Evolutionary conservation across 2,888 invertebrate species (phyloP).

Genomic region (Baccha elongata): DNA sequence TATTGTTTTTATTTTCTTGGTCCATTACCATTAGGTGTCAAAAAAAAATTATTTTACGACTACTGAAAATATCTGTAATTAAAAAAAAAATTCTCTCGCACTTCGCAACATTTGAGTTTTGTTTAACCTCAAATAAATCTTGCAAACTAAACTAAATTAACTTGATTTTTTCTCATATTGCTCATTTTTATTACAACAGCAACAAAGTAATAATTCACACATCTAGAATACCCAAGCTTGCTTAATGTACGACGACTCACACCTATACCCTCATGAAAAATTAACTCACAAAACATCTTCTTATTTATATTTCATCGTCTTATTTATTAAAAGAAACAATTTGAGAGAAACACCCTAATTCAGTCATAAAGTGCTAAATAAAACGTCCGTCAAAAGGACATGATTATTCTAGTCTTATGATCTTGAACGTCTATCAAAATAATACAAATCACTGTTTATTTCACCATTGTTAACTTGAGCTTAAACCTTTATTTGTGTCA

Average conservation of each 20-base stretch:
- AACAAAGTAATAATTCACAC: constrained; percentile 34
- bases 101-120: too few species aligned
- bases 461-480: not conserved
- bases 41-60: too few species aligned
- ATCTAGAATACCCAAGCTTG: too few species aligned
- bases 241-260: too few species aligned
- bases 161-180: constrained; percentile 29
- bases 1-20: too few species aligned
- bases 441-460: not conserved
- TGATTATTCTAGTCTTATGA: constrained; percentile 29
- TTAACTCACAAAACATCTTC: not conserved
- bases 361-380: constrained; percentile 40
- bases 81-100: too few species aligned
- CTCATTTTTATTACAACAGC: constrained; percentile 28
- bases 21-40: too few species aligned
- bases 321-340: constrained; percentile 51
- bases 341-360: constrained; percentile 14
- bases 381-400: constrained; percentile 17
- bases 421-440: constrained; percentile 12
- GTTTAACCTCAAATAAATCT: not conserved
- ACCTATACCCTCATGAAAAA: constrained; percentile 23
- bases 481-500: constrained; percentile 2
- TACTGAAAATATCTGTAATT: too few species aligned
- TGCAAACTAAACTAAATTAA: constrained; percentile 23
- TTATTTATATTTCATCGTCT: constrained; percentile 47